phyloP scores from a whole-genome alignment of 2,888 invertebrate genomes.

The Cheilosia grossa region DNA sequence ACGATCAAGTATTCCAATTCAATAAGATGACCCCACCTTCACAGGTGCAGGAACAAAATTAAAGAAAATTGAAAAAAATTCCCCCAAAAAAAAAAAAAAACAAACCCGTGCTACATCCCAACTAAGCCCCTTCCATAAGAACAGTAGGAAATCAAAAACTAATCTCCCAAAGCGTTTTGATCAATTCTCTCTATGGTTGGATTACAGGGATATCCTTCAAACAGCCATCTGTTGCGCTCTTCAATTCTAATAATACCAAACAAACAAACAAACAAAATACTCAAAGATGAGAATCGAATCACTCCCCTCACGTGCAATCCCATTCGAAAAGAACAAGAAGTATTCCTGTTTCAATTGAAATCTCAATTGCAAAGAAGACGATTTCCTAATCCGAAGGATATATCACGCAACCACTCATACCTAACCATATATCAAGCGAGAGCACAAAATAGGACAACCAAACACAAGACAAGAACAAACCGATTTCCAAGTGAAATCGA shows the following conservation, averaged over 20 bases:
- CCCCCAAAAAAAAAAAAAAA: too few relatives aligned
- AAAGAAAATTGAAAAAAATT: too few relatives aligned
- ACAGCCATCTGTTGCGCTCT: constrained; percentile 2
- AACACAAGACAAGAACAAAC: neutral
- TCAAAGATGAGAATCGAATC: constrained; percentile 11
- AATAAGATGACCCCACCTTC: too few relatives aligned
- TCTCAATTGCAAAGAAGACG: constrained; percentile 50
- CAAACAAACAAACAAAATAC: constrained; percentile 39
- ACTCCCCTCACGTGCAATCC: constrained; percentile 42
- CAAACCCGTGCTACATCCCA: too few relatives aligned
- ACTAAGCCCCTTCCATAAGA: too few relatives aligned
- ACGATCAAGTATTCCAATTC: too few relatives aligned
- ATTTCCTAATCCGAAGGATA: constrained; percentile 48
- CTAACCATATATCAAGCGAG: constrained; percentile 17
- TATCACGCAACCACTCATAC: neutral
- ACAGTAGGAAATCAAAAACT: too few relatives aligned
- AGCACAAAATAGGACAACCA: neutral
- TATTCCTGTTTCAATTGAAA: constrained; percentile 37
- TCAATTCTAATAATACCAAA: constrained; percentile 27
- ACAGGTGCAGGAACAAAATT: too few relatives aligned
- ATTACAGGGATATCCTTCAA: too few relatives aligned
- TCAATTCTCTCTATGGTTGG: too few relatives aligned
- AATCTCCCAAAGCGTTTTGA: too few relatives aligned
- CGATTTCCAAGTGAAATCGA: constrained; percentile 65
- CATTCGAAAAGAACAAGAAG: constrained; percentile 6